These are phyloP conservation scores for Oceanodroma tethys DNA, from an alignment of 2,113 vertebrate species.

Conservation along the genomic window DNA sequence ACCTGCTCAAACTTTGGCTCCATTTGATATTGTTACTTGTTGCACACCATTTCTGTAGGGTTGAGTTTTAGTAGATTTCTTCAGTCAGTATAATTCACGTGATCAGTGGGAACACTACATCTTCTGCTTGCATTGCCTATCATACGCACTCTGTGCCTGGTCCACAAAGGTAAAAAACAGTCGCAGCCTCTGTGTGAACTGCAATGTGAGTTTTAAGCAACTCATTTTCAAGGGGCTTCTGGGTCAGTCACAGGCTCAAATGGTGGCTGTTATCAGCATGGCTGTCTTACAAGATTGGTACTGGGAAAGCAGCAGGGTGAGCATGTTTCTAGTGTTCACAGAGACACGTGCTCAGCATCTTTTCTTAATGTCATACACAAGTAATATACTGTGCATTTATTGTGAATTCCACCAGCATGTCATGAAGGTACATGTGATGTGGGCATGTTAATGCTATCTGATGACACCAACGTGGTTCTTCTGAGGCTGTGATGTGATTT, in stretches of 20 bases:
- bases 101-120: neutral
- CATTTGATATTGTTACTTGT: neutral
- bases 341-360: neutral
- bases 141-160: neutral
- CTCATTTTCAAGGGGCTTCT: neutral
- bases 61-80: neutral
- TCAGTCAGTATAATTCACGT: accelerated
- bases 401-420: neutral
- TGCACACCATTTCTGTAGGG: neutral
- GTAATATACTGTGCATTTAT: neutral
- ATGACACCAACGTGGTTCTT: neutral
- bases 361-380: neutral
- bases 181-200: neutral
- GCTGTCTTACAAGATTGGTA: neutral
- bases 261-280: neutral
- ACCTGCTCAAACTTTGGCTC: neutral
- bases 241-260: neutral
- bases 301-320: neutral
- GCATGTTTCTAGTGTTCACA: neutral
- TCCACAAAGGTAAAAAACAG: neutral
- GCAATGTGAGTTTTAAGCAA: neutral
- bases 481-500: neutral
- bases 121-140: neutral
- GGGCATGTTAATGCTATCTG: neutral
- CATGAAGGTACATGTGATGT: neutral